Base-by-base conservation (phyloP, 2,888 invertebrate species). In the Idaea dimidiata region DNA sequence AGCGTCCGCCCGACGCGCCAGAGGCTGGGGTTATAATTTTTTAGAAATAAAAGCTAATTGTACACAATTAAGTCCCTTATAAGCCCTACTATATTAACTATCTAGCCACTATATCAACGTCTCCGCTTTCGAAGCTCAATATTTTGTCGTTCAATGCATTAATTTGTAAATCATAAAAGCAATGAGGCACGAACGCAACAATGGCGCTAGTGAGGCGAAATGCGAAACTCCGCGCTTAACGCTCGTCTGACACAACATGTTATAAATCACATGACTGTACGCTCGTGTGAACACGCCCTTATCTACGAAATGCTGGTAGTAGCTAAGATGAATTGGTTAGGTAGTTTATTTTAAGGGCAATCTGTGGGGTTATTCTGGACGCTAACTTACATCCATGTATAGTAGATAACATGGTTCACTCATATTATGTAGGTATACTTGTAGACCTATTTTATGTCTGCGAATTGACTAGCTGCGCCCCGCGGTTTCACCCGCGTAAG, bases 141-240 rank as follows among this genome's bases (percentile, higher is more conserved):
- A 83, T 86, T 85, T 82, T 79, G 79, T 73, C 80, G 78, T 86
- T 84, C 80, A 69, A 73, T 70, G 74, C 81, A 87, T 87, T 88
- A 87, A 89, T 88, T 43, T 84, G 85, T 77, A 75, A 79, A 82
- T 82, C 85, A 84, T 87, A 83, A 88, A 87, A 81, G 77, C 82
- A 84, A 87, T 86, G 88, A 82, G 79, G 74, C 88, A 75, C 83
- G 70, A 63, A 62, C 61, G 61, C 74, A 66, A 79, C 80, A 82
- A 82, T 80, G 72, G 76, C 72, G 71, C 76, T 74, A 81, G 73
- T 73, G 82, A 82, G 77, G 78, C 81, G 82, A 82, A 78, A 82
- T 81, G 78, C 75, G 74, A 73, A 58, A 71, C 63, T 86, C 86
- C 83, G 43, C 43, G 58, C 16, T 70, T 62, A 86, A 87, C 83